These are phyloP conservation scores for Diuraphis noxia DNA, from an alignment of 1,140 invertebrate genomes.

Conservation along the genomic window DNA sequence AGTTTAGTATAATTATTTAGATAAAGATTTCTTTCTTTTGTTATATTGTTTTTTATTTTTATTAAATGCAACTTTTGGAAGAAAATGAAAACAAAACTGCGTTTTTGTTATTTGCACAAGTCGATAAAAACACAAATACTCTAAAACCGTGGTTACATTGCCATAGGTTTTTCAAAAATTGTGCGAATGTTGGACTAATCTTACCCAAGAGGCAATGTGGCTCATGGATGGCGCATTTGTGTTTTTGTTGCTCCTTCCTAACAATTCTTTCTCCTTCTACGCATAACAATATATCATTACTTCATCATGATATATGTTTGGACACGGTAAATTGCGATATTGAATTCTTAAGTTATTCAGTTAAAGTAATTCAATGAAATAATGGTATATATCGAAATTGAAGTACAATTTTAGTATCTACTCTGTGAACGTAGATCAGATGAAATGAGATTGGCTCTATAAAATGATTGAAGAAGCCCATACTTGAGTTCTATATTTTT, in stretches of 20 bases:
- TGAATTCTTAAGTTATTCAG: background rate
- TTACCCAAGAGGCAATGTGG: constrained; percentile 55
- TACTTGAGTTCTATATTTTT: constrained; percentile 41
- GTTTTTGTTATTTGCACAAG: constrained; percentile 53
- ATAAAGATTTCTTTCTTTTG: constrained; percentile 47
- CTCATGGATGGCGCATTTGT: constrained; percentile 56
- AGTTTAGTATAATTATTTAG: constrained; percentile 53
- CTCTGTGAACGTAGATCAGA: no score
- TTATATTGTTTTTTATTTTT: constrained; percentile 52
- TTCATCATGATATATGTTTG: background rate
- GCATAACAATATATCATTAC: background rate
- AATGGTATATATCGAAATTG: background rate
- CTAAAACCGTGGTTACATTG: constrained; percentile 56
- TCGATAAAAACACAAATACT: constrained; percentile 56
- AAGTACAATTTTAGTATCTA: background rate
- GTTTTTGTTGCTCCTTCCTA: constrained; percentile 54
- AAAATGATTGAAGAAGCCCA: background rate
- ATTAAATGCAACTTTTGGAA: constrained; percentile 51
- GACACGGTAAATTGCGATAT: background rate
- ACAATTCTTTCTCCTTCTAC: background rate
- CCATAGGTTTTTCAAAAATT: constrained; percentile 53
- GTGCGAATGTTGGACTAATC: background rate
- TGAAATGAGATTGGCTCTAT: background rate
- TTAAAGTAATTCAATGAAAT: background rate
- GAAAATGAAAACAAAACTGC: constrained; percentile 45